These are phyloP conservation scores for Strix uralensis DNA, from an alignment of 2,113 vertebrate species.

Conservation along the genomic window DNA sequence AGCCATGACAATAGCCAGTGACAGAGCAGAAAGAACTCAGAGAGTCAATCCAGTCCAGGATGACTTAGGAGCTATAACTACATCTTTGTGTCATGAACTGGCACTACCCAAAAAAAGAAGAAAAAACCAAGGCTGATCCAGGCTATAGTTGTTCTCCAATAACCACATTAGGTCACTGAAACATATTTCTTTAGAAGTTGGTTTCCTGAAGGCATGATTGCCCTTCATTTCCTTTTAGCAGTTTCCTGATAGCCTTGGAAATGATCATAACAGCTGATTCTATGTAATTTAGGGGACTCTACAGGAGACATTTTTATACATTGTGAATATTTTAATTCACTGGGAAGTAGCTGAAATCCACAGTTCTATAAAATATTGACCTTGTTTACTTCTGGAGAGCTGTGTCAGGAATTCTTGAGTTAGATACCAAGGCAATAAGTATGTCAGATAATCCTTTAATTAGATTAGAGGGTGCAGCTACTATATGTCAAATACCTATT, in stretches of 20 bases:
- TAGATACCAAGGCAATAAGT: constrained; percentile 30
- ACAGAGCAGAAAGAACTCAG: neutral
- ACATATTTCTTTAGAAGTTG: neutral
- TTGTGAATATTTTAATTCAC: neutral
- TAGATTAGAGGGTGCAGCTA: constrained; percentile 57
- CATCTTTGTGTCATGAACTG: neutral
- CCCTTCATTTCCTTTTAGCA: neutral
- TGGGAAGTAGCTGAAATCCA: constrained; percentile 13
- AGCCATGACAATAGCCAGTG: neutral
- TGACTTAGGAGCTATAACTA: neutral
- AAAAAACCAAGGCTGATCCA: neutral
- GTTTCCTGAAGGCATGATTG: neutral
- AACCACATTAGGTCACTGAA: neutral
- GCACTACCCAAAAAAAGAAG: neutral
- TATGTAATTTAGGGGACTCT: neutral
- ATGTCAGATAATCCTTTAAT: constrained; percentile 70
- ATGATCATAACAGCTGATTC: neutral
- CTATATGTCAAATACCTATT: constrained; percentile 62
- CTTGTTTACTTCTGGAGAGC: neutral
- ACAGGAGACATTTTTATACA: neutral
- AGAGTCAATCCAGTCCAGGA: neutral
- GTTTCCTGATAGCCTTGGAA: neutral
- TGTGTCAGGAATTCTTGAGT: constrained; percentile 50
- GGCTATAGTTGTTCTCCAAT: neutral
- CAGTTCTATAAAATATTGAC: constrained; percentile 27